A percentile compares a stretch with the other conserved stretches of the same genome.
These are phyloP conservation scores for Tiliacea citrago DNA, from an alignment of 2,888 invertebrate species.

Conservation along the genomic window DNA sequence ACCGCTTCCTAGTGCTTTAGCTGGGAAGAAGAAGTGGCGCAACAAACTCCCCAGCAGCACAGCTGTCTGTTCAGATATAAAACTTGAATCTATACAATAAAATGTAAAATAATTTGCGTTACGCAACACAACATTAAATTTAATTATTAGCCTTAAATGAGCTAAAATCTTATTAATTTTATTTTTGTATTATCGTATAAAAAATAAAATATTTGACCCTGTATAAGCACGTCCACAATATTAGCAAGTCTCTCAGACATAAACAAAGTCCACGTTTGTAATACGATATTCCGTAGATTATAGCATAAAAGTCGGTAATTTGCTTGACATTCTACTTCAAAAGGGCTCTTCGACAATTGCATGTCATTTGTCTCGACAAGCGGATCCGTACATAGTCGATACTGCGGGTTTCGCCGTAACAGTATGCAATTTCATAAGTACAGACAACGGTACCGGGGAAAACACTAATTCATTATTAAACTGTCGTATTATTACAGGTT, in stretches of 20 bases:
- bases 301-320: conserved; percentile 76
- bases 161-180: too few relatives aligned
- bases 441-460: conserved; percentile 27
- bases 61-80: too few relatives aligned
- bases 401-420: conserved; percentile 61
- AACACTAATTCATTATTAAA: conserved; percentile 55
- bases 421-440: conserved; percentile 71
- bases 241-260: conserved; percentile 17
- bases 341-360: conserved; percentile 80
- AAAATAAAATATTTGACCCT: too few relatives aligned
- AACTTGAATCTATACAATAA: too few relatives aligned
- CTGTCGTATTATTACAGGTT: conserved; percentile 37
- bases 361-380: conserved; percentile 74
- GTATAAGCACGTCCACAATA: not conserved
- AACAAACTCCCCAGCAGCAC: too few relatives aligned
- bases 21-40: too few relatives aligned
- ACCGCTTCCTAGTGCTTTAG: too few relatives aligned
- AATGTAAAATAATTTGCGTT: too few relatives aligned
- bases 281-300: conserved; percentile 74
- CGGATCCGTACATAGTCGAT: conserved; percentile 54
- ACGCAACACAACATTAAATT: too few relatives aligned
- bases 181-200: too few relatives aligned
- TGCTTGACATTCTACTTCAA: conserved; percentile 81
- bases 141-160: too few relatives aligned
- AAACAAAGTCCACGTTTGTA: conserved; percentile 45